These are phyloP conservation scores for Seladonia tumulorum DNA, from an alignment of 2,888 invertebrate genomes.

Conservation along the genomic window DNA sequence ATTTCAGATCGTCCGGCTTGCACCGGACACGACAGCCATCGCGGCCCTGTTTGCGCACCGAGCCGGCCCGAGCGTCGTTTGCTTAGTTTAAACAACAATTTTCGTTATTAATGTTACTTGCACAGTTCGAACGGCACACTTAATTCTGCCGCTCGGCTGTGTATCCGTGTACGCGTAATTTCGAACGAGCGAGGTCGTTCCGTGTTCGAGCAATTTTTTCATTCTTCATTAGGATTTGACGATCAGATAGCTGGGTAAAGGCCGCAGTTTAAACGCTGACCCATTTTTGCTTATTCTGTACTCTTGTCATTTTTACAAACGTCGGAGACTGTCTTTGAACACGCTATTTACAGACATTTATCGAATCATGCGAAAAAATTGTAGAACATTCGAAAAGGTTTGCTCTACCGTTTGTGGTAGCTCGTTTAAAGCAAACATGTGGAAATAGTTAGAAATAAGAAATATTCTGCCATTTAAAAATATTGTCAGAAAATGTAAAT, in stretches of 20 bases:
- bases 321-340: background rate
- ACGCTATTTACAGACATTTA: background rate
- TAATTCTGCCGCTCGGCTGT: background rate
- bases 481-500: background rate
- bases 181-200: background rate
- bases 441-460: too few species aligned
- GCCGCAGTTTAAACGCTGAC: background rate
- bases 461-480: background rate
- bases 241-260: background rate
- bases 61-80: constrained; percentile 7
- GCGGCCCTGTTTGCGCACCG: background rate
- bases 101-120: background rate
- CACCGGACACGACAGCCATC: background rate
- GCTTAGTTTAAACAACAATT: background rate
- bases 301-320: background rate
- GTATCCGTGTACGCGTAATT: background rate
- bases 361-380: background rate
- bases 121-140: background rate
- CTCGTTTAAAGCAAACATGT: too few species aligned
- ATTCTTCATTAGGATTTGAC: background rate
- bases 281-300: background rate
- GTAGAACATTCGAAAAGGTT: background rate
- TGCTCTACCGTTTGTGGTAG: too few species aligned
- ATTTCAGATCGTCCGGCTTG: background rate
- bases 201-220: background rate